Evolutionary conservation across 2,888 invertebrate genomes (phyloP), one percentile per base, ranked within the genome.

Genomic region (Dryadula phaetusa): DNA sequence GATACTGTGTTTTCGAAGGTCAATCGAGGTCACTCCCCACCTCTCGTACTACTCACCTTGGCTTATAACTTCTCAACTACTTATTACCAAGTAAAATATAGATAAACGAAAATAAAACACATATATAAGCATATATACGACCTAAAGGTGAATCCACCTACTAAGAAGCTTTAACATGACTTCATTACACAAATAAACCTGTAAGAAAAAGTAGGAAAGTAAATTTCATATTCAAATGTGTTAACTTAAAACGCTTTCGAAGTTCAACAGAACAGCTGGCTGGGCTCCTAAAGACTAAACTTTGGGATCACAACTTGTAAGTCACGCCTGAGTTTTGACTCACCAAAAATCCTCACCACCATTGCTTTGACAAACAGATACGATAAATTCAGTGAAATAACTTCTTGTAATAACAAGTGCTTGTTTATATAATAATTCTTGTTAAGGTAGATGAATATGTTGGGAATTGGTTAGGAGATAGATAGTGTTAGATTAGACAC

Each of bases 151-250:
- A 20, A 20, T n/a, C 1, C n/a, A n/a, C n/a, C n/a, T n/a, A n/a
- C 22, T 28, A 28, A 16, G 2, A 52, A 10, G 16, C n/a, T 10
- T 28, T 28, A 28, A 54, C 20, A 22, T 20, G 2, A 56, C 22
- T 37, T 34, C 54, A 54, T 54, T 54, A 54, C 34, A 7, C 53
- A 53, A 53, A 18, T 14, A 18, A n/a, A 53, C 54, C 5, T 37
- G 5, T 12, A 40, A 40, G 22, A 56, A 56, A 56, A 40, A 56
- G 10, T 25, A 5, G 28, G 32, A 60, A 25, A 42, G 44, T 28
- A 28, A 60, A 61, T 68, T 68, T 64, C 64, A 61, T 68, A 68
- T 68, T 68, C 67, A 68, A 68, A 68, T 64, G 60, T 54, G 67
- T 44, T 61, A 49, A 65, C 64, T 61, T 60, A 64, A 68, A 68